A percentile compares a stretch with the other conserved stretches of the same genome.
Evolutionary conservation across 2,888 invertebrate species (phyloP).

Genomic region (Azorinus chamasolen): DNA sequence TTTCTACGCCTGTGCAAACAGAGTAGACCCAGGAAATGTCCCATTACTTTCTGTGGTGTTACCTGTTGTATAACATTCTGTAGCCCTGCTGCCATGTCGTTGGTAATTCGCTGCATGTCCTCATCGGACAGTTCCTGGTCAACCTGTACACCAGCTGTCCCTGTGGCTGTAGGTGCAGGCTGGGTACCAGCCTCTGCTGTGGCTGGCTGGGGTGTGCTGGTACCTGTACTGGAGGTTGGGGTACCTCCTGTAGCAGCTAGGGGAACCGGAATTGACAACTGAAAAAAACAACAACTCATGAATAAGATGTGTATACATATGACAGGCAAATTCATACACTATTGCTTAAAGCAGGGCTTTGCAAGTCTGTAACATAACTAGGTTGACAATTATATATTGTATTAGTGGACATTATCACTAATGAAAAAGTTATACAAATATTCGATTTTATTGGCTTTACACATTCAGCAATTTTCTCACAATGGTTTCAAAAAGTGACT

Average conservation of each 20-base stretch:
- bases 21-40: too few relatives aligned
- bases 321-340: too few relatives aligned
- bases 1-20: too few relatives aligned
- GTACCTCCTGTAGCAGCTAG: constrained; percentile 14
- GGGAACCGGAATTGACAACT: background rate
- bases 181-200: constrained; percentile 45
- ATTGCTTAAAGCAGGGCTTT: background rate
- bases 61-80: constrained; percentile 50
- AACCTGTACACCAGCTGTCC: constrained; percentile 36
- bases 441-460: too few relatives aligned
- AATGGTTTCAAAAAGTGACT: too few relatives aligned
- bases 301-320: too few relatives aligned
- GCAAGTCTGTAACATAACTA: background rate
- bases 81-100: constrained; percentile 51
- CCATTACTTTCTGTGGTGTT: too few relatives aligned
- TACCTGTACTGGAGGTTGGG: constrained; percentile 56
- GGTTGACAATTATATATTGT: background rate
- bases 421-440: too few relatives aligned
- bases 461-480: too few relatives aligned
- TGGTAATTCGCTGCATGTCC: constrained; percentile 41
- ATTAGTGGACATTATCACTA: too few relatives aligned
- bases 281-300: background rate
- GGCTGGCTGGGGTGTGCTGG: constrained; percentile 53
- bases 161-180: constrained; percentile 35
- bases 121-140: constrained; percentile 25